Conservation (phyloP, 1,140 invertebrate genomes). For the Holcopasites calliopsidis region DNA sequence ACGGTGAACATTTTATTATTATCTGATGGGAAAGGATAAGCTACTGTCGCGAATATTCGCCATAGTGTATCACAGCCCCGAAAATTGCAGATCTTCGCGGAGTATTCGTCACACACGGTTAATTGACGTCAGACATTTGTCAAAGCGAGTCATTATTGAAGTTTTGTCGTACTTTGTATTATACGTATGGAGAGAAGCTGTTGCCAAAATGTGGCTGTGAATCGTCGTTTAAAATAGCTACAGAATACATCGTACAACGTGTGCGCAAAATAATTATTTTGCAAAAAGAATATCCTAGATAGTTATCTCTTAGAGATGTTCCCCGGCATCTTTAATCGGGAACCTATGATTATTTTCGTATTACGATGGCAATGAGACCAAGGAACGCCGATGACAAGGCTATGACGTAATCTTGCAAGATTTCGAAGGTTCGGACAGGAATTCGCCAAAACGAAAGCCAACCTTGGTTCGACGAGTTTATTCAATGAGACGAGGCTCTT, state of each 20-base stretch:
- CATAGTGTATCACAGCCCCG: too few species aligned
- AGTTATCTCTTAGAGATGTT: too few species aligned
- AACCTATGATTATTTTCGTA: too few species aligned
- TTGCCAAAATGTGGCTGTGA: too few species aligned
- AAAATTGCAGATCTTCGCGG: too few species aligned
- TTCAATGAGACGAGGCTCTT: conserved; percentile 10
- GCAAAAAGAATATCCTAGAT: too few species aligned
- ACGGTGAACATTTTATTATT: background rate
- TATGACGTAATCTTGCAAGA: conserved; percentile 36
- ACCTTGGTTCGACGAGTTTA: conserved; percentile 23
- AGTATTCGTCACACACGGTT: background rate
- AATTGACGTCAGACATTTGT: conserved; percentile 3
- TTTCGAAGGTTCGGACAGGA: conserved; percentile 47
- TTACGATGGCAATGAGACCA: background rate
- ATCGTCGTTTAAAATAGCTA: too few species aligned
- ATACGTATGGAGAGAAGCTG: too few species aligned
- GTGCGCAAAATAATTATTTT: too few species aligned
- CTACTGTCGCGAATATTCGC: too few species aligned
- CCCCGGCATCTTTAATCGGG: background rate
- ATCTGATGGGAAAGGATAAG: too few species aligned
- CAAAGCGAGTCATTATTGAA: background rate
- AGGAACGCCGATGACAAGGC: background rate
- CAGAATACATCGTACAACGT: too few species aligned
- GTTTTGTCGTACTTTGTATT: background rate
- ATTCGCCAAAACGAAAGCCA: conserved; percentile 28